Percentiles rank a stretch among this genome's conserved stretches.
Conservation (phyloP, 2,888 invertebrate species). For the Stenoptilia bipunctidactyla region DNA sequence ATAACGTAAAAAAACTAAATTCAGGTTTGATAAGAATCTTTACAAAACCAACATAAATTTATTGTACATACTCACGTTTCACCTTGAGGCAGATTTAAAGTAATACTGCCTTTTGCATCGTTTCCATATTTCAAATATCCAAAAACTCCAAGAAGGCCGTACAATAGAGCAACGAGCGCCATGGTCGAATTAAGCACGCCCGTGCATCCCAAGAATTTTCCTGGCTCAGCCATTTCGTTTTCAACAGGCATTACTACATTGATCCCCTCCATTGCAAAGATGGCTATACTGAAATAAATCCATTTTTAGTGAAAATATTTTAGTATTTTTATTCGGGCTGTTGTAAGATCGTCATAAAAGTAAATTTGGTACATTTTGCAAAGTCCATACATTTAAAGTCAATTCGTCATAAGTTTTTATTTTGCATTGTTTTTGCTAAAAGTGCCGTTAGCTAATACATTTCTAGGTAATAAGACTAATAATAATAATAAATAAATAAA, state of each 20-base stretch:
- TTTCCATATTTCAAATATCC: conserved; percentile 90
- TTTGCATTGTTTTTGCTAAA: no score
- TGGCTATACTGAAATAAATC: conserved; percentile 73
- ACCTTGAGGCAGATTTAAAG: conserved; percentile 81
- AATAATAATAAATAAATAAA: no score
- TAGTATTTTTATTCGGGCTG: no score
- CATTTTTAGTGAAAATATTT: not conserved
- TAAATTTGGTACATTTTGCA: no score
- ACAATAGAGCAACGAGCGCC: conserved; percentile 81
- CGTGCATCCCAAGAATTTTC: conserved; percentile 82
- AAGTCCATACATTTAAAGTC: no score
- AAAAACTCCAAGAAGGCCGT: conserved; percentile 85
- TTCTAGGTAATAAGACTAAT: no score
- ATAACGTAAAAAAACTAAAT: no score
- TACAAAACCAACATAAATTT: not conserved
- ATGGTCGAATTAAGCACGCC: conserved; percentile 91
- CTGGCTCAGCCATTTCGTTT: conserved; percentile 88
- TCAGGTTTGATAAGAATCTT: no score
- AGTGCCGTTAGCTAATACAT: no score
- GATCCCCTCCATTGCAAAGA: conserved; percentile 98
- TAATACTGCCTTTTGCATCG: conserved; percentile 78
- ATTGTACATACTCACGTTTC: conserved; percentile 76
- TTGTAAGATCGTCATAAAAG: no score
- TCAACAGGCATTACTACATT: conserved; percentile 94
- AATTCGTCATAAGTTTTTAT: no score